These are phyloP conservation scores for Musca vetustissima DNA, from an alignment of 1,140 invertebrate species.

Conservation along the genomic window DNA sequence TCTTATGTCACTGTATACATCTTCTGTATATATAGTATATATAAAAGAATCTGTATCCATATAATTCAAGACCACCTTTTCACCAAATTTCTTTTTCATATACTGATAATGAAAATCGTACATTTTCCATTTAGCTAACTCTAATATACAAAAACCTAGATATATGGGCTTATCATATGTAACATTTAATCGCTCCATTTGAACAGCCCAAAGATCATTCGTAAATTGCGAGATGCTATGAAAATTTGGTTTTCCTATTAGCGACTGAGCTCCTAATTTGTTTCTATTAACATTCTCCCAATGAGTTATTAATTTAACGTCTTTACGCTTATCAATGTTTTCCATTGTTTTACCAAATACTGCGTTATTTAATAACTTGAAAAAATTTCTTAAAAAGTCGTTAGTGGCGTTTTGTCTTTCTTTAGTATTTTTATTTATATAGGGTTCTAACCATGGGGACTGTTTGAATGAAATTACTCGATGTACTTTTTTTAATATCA, in stretches of 20 bases:
- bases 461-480: conserved; percentile 60
- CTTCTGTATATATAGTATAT: conserved; percentile 50
- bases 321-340: conserved; percentile 56
- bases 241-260: conserved; percentile 54
- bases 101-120: conserved; percentile 48
- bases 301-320: conserved; percentile 50
- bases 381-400: conserved; percentile 60
- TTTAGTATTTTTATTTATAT: conserved; percentile 57
- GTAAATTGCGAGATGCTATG: conserved; percentile 46
- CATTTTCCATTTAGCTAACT: conserved; percentile 52
- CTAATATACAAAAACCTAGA: conserved; percentile 53
- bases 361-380: conserved; percentile 58
- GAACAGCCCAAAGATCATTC: conserved; percentile 51
- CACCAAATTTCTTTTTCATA: conserved; percentile 41
- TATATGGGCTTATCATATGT: conserved; percentile 55
- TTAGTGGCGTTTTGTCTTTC: conserved; percentile 48
- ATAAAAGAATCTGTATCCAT: conserved; percentile 57
- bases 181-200: conserved; percentile 46
- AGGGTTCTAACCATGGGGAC: conserved; percentile 56
- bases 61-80: conserved; percentile 43
- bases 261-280: conserved; percentile 40
- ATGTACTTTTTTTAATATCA: conserved; percentile 58
- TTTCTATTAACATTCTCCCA: conserved; percentile 44
- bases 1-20: conserved; percentile 56
- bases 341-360: conserved; percentile 59